Conservation (phyloP, 2,797 vertebrate species). For the Liasis olivaceus region DNA sequence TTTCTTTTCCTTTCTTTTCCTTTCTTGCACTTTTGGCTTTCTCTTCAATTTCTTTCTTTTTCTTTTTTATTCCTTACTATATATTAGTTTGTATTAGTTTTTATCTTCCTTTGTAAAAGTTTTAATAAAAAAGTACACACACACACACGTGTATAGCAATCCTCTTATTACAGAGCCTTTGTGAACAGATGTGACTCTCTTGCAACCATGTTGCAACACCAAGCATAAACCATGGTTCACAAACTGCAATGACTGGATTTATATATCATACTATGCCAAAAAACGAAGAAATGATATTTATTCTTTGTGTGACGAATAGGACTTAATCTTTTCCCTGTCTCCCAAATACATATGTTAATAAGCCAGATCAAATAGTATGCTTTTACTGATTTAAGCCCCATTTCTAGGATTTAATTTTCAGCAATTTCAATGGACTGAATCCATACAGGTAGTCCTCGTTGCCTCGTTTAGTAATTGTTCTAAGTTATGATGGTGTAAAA, state of each 20-base stretch:
- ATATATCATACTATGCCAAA: not conserved
- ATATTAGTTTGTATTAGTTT: no score
- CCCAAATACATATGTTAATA: not conserved
- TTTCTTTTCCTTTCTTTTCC: no score
- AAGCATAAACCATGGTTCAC: not conserved
- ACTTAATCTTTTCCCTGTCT: not conserved
- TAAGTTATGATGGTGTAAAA: no score
- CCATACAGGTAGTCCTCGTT: not conserved
- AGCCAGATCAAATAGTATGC: no score
- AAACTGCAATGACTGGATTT: not conserved
- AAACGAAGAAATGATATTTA: not conserved
- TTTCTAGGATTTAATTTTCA: not conserved
- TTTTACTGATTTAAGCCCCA: not conserved
- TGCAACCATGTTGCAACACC: not conserved
- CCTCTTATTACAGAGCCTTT: not conserved
- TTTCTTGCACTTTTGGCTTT: no score
- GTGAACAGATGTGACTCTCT: not conserved
- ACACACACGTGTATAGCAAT: not conserved
- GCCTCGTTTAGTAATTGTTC: no score
- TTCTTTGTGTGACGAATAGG: not conserved
- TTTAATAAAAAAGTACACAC: no score
- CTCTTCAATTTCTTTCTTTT: no score
- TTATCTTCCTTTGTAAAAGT: no score
- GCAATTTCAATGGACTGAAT: not conserved
- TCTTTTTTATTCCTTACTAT: no score